These are phyloP conservation scores for Actinia equina DNA, from an alignment of 64 coral and sea anemone genomes.

Conservation along the genomic window DNA sequence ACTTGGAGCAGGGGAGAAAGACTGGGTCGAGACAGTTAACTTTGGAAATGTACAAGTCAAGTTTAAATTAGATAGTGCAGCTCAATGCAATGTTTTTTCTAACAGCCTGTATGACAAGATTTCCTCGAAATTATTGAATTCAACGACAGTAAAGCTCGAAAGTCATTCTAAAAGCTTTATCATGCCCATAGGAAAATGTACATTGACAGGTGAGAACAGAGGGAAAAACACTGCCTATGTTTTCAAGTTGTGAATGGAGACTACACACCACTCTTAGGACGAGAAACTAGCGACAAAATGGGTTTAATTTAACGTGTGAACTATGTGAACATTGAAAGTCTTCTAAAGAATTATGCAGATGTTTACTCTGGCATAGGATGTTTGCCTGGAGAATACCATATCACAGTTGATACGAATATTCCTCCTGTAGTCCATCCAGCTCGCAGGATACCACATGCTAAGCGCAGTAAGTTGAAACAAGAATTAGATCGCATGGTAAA, in stretches of 20 bases:
- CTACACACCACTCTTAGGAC: constrained; percentile 34
- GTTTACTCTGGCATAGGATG: constrained; percentile 29
- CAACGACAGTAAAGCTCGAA: constrained; percentile 8
- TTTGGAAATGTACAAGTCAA: constrained; percentile 1
- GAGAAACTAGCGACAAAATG: constrained; percentile 34
- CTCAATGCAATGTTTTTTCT: constrained; percentile 53
- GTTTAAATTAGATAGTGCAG: constrained; percentile 11
- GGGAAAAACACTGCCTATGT: constrained; percentile 22
- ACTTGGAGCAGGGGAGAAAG: constrained; percentile 11
- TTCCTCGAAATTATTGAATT: constrained; percentile 11
- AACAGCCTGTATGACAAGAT: constrained; percentile 34
- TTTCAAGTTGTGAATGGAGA: constrained; percentile 67
- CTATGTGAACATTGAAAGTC: background rate
- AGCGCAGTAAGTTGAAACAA: background rate
- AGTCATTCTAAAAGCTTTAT: constrained; percentile 21
- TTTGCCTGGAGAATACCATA: constrained; percentile 23
- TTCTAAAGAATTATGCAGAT: constrained; percentile 25
- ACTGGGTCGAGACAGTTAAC: constrained; percentile 24
- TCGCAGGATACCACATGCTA: background rate
- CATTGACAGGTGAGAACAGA: constrained; percentile 6
- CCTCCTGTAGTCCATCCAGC: background rate
- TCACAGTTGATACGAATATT: constrained; percentile 10
- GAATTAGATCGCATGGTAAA: background rate
- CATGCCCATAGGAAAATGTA: background rate
- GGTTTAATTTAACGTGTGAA: constrained; percentile 25